phyloP scores from a whole-genome alignment of 1,140 invertebrate species.

The Globodera ellingtonae region DNA sequence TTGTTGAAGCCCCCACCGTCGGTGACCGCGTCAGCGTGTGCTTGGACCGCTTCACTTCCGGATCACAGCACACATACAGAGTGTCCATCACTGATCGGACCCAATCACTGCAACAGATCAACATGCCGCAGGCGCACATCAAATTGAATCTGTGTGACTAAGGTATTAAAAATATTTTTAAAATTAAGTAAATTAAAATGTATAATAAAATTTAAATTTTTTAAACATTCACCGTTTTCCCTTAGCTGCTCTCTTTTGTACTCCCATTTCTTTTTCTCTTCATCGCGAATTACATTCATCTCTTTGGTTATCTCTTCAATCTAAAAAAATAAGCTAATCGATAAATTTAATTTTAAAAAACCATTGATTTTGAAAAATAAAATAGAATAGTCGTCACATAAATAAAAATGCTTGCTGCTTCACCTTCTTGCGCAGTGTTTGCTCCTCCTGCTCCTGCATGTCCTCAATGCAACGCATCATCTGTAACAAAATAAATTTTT shows the following conservation, averaged over 20 bases:
- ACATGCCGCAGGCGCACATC: conserved; percentile 19
- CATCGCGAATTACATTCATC: not conserved
- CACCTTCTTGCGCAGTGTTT: conserved; percentile 10
- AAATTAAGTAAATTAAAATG: too few relatives aligned
- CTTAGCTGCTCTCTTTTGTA: conserved; percentile 5
- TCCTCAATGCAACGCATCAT: conserved; percentile 36
- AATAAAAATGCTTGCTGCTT: too few relatives aligned
- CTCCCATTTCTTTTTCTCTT: not conserved
- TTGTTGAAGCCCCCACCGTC: conserved; percentile 20
- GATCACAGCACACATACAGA: conserved; percentile 38
- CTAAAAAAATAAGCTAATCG: conserved; percentile 5
- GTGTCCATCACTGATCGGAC: conserved; percentile 30
- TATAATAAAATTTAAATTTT: too few relatives aligned
- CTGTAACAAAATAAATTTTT: not conserved
- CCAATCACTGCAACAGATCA: conserved; percentile 38
- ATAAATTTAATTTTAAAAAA: too few relatives aligned
- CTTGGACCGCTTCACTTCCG: conserved; percentile 27
- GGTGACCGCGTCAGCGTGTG: conserved; percentile 6
- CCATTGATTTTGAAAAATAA: too few relatives aligned
- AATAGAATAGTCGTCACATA: too few relatives aligned
- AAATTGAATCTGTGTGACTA: not conserved
- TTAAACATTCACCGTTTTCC: not conserved
- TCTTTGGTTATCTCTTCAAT: conserved; percentile 18
- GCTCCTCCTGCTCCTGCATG: conserved; percentile 24
- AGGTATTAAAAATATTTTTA: too few relatives aligned